These are phyloP conservation scores for Reinhardtius hippoglossoides DNA, from an alignment of 2,113 vertebrate genomes.

Conservation along the genomic window DNA sequence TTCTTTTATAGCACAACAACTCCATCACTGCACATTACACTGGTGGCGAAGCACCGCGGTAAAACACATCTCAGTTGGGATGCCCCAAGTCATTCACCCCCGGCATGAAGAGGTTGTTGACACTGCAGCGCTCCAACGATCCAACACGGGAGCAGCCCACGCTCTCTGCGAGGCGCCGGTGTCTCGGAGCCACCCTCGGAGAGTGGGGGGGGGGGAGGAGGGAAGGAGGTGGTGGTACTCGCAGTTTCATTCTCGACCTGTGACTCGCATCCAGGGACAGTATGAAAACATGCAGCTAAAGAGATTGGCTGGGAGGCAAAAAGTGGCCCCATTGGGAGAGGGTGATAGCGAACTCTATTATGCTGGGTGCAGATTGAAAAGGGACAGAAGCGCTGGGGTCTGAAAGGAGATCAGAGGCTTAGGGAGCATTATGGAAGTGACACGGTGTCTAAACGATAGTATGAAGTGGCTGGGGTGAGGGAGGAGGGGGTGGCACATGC, in stretches of 20 bases:
- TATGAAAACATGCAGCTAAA: constrained; percentile 60
- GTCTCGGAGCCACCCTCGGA: background rate
- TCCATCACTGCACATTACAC: constrained; percentile 27
- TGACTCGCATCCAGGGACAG: constrained; percentile 63
- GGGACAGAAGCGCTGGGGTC: constrained; percentile 23
- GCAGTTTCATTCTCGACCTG: constrained; percentile 62
- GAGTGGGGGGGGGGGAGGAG: background rate
- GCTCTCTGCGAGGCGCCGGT: background rate
- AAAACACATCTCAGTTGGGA: constrained; percentile 53
- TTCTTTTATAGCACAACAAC: constrained; percentile 41
- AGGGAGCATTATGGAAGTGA: too few species aligned
- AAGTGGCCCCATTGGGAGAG: constrained; percentile 54
- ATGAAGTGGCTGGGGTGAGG: too few species aligned
- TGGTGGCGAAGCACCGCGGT: background rate
- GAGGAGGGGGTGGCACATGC: too few species aligned
- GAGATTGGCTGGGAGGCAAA: constrained; percentile 65
- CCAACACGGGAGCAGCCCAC: constrained; percentile 34
- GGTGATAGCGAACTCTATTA: constrained; percentile 73
- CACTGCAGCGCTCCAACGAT: constrained; percentile 42
- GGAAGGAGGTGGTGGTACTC: background rate
- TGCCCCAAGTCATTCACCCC: constrained; percentile 65
- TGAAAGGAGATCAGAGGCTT: constrained; percentile 61
- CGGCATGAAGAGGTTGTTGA: constrained; percentile 67
- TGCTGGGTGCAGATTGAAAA: constrained; percentile 66
- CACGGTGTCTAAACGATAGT: too few species aligned